These are phyloP conservation scores for Halcyon chelicuti DNA, from an alignment of 2,797 vertebrate genomes.

Conservation along the genomic window DNA sequence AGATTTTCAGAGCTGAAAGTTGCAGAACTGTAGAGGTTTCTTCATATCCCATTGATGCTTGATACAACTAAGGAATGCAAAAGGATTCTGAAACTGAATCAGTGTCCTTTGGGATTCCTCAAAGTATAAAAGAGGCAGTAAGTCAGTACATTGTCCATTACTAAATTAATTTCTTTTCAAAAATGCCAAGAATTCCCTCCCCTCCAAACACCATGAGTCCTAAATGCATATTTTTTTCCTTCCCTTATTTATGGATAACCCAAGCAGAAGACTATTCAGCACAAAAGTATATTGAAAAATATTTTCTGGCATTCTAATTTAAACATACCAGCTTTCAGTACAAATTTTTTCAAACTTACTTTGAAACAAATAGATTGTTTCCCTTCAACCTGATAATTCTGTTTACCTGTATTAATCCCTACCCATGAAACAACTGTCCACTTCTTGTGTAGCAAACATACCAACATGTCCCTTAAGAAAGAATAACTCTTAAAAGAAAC, in stretches of 20 bases:
- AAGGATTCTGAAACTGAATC: neutral
- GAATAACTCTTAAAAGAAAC: neutral
- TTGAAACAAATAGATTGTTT: neutral
- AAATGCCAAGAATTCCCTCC: neutral
- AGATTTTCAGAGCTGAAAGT: neutral
- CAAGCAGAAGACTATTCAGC: neutral
- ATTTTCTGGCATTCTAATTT: neutral
- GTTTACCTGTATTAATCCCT: neutral
- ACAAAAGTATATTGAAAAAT: neutral
- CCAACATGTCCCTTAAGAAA: neutral
- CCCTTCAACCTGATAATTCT: neutral
- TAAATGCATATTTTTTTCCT: neutral
- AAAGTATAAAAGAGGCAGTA: neutral
- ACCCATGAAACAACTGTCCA: neutral
- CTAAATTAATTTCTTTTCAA: neutral
- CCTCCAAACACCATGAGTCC: neutral
- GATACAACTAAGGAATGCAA: neutral
- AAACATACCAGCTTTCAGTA: neutral
- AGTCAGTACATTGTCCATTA: neutral
- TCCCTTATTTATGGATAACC: neutral
- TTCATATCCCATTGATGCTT: neutral
- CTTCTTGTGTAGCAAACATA: neutral
- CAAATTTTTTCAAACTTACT: neutral
- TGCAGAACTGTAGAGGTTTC: neutral
- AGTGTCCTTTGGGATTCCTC: neutral